Percentiles rank a stretch among this genome's conserved stretches.
These are phyloP conservation scores for Crypturellus undulatus DNA, from an alignment of 2,113 vertebrate species.

Conservation along the genomic window DNA sequence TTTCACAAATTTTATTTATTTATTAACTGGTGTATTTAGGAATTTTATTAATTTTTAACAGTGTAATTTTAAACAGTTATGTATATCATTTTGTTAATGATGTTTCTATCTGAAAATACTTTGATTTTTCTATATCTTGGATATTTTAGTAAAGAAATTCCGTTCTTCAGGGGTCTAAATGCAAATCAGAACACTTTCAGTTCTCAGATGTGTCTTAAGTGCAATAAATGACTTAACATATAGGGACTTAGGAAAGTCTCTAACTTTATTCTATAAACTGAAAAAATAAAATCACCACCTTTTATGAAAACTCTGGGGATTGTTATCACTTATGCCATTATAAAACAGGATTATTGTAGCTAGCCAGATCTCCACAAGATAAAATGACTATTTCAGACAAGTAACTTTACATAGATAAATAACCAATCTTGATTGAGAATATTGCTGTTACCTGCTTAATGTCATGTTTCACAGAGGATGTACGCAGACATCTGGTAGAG, in stretches of 20 bases:
- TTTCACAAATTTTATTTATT: neutral
- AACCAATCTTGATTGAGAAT: neutral
- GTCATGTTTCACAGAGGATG: fast-evolving
- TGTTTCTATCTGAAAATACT: neutral
- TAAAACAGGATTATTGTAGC: neutral
- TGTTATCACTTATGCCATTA: neutral
- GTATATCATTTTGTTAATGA: neutral
- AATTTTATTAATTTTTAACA: neutral
- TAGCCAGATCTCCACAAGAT: neutral
- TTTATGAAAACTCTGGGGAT: neutral
- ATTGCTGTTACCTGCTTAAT: neutral
- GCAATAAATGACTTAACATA: neutral
- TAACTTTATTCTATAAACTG: neutral
- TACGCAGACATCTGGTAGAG: neutral
- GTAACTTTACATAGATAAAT: neutral
- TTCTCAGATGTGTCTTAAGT: neutral
- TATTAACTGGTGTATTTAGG: neutral
- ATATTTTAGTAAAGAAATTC: neutral
- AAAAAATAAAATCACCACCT: neutral
- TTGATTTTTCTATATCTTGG: neutral
- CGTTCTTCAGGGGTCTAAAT: neutral
- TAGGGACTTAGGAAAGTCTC: neutral
- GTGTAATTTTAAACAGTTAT: neutral
- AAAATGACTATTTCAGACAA: neutral
- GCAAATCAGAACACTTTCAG: neutral